A percentile compares a stretch with the other conserved stretches of the same genome.
These are phyloP conservation scores for Sceloporus undulatus DNA, from an alignment of 2,113 vertebrate genomes.

Conservation along the genomic window DNA sequence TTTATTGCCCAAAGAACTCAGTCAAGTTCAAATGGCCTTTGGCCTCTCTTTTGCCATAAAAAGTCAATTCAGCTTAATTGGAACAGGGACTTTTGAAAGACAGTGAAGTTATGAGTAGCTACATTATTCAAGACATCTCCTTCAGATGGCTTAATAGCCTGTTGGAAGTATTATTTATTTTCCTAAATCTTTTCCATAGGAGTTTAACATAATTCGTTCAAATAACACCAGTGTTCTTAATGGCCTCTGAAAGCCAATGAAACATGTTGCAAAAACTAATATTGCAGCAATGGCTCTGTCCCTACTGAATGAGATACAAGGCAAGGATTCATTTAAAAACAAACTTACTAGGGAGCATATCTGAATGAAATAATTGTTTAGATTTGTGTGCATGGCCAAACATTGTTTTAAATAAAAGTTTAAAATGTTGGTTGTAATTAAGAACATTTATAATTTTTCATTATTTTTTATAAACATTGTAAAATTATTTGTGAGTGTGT, in stretches of 20 bases:
- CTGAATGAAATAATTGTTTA: background rate
- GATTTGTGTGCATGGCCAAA: background rate
- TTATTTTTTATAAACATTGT: background rate
- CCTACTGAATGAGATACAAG: background rate
- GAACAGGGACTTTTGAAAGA: constrained; percentile 9
- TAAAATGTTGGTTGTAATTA: background rate
- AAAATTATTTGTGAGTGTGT: too few relatives aligned
- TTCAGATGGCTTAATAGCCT: constrained; percentile 5
- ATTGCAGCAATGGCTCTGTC: background rate
- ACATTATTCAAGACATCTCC: constrained; percentile 12
- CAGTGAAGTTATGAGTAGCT: background rate
- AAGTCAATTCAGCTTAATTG: background rate
- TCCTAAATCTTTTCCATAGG: background rate
- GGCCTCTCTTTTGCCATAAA: background rate
- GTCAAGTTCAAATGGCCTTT: constrained; percentile 13
- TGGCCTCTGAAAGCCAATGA: constrained; percentile 15
- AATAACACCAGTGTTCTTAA: background rate
- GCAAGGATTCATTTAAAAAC: background rate
- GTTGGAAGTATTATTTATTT: constrained; percentile 3
- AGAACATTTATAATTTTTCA: background rate
- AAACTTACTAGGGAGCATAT: background rate
- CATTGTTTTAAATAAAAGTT: background rate
- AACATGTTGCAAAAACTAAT: background rate
- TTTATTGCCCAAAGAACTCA: background rate
- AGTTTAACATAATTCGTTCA: background rate